phyloP scores from a whole-genome alignment of 1,140 invertebrate genomes.

The Mycetomoellerius zeteki region DNA sequence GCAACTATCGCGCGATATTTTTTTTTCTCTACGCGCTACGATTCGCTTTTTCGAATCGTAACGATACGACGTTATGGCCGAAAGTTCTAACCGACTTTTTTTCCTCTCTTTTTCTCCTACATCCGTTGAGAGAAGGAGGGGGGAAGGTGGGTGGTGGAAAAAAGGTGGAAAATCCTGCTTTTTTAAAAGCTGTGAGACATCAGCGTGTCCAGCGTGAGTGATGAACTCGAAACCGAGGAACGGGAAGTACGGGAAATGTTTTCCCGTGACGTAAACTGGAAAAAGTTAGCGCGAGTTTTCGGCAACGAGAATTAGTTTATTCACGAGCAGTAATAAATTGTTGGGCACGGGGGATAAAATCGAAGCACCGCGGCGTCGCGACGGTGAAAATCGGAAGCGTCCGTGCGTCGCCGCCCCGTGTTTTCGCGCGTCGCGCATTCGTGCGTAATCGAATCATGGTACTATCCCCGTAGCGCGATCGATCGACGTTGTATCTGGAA shows the following conservation, averaged over 20 bases:
- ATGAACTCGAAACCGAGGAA: constrained; percentile 42
- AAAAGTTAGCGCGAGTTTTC: constrained; percentile 46
- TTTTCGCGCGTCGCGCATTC: constrained; percentile 36
- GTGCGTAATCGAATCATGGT: constrained; percentile 50
- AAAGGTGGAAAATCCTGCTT: constrained; percentile 11
- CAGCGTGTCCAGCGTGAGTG: constrained; percentile 28
- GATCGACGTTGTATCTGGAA: constrained; percentile 56
- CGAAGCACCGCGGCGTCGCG: not conserved
- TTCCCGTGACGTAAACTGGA: constrained; percentile 4
- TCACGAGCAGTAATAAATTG: constrained; percentile 55
- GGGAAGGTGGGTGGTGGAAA: not conserved
- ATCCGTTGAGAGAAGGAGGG: not conserved
- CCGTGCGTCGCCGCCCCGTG: not conserved
- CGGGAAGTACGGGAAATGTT: not conserved
- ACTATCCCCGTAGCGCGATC: constrained; percentile 26
- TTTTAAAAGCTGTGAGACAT: constrained; percentile 36
- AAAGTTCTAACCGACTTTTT: constrained; percentile 32
- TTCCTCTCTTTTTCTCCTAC: not conserved
- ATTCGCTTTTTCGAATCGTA: constrained; percentile 36
- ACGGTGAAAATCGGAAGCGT: not conserved
- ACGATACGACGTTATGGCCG: constrained; percentile 39
- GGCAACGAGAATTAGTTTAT: constrained; percentile 55
- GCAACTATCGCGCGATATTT: constrained; percentile 45
- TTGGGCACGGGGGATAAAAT: constrained; percentile 32
- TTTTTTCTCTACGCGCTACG: constrained; percentile 19